A percentile compares a stretch with the other conserved stretches of the same genome.
Conservation (phyloP, 2,888 invertebrate species). For the Brachyptera putata region DNA sequence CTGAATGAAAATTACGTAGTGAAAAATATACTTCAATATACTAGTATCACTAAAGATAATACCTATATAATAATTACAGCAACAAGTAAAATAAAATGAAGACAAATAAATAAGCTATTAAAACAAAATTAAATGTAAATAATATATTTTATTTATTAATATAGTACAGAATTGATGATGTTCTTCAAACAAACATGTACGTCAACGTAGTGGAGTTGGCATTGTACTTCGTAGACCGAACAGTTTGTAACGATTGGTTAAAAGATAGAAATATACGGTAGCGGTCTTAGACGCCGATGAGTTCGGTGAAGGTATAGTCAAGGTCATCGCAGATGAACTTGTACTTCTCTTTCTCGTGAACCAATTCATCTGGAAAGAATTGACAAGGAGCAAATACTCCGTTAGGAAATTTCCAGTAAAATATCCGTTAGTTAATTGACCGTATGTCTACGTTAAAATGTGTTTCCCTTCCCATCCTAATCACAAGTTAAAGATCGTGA, state of each 20-base stretch:
- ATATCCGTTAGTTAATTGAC: too few relatives aligned
- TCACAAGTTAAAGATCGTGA: too few relatives aligned
- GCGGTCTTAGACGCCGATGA: slow-evolving; percentile 59
- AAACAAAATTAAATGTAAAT: slow-evolving; percentile 21
- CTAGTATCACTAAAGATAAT: too few relatives aligned
- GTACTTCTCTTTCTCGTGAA: slow-evolving; percentile 71
- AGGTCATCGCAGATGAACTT: slow-evolving; percentile 73
- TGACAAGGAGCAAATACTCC: slow-evolving; percentile 26
- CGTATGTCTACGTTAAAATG: too few relatives aligned
- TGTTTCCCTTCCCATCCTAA: too few relatives aligned
- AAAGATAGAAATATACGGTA: too few relatives aligned
- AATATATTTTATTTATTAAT: slow-evolving; percentile 29
- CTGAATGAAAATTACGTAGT: too few relatives aligned
- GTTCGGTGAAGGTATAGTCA: slow-evolving; percentile 69
- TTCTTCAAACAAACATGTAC: slow-evolving; percentile 12
- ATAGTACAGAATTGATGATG: slow-evolving; percentile 26
- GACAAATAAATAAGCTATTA: background rate
- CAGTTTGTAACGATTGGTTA: background rate
- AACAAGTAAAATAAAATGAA: slow-evolving; percentile 35
- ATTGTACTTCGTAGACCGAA: slow-evolving; percentile 25
- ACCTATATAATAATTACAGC: too few relatives aligned
- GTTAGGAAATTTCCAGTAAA: background rate
- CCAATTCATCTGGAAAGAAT: slow-evolving; percentile 52
- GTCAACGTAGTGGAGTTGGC: slow-evolving; percentile 23
- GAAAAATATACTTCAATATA: too few relatives aligned